A percentile compares a stretch with the other conserved stretches of the same genome.
Evolutionary conservation across 1,140 invertebrate genomes (phyloP).

Genomic region (Eumaeus atala): DNA sequence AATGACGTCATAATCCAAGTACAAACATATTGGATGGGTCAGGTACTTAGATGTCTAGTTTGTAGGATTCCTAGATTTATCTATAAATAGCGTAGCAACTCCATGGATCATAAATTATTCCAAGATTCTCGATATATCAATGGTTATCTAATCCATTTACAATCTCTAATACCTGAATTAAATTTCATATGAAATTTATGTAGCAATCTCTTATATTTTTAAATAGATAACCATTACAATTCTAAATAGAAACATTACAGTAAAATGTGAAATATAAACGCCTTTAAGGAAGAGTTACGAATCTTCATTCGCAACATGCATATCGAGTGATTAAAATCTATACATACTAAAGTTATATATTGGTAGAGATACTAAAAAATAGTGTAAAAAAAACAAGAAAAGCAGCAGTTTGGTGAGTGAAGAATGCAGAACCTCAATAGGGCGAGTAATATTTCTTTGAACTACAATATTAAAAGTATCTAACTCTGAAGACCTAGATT

Average conservation of each 20-base stretch:
- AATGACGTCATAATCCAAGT: background rate
- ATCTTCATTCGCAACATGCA: too few species aligned
- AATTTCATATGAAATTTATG: too few species aligned
- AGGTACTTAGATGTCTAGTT: slow-evolving; percentile 54
- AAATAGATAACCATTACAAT: background rate
- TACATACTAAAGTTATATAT: slow-evolving; percentile 5
- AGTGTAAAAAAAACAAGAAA: slow-evolving; percentile 45
- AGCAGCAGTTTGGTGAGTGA: slow-evolving; percentile 53
- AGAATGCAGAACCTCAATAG: slow-evolving; percentile 55
- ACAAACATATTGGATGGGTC: slow-evolving; percentile 62
- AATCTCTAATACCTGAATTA: too few species aligned
- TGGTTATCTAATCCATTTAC: slow-evolving; percentile 22
- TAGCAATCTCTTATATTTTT: too few species aligned
- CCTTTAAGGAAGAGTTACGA: background rate
- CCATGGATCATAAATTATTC: slow-evolving; percentile 59
- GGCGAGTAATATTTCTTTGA: slow-evolving; percentile 67
- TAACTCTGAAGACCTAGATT: slow-evolving; percentile 57
- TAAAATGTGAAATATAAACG: background rate
- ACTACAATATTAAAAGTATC: slow-evolving; percentile 53
- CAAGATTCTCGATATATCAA: slow-evolving; percentile 43
- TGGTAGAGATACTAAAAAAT: slow-evolving; percentile 17
- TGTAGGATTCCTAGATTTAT: slow-evolving; percentile 42
- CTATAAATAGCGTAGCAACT: slow-evolving; percentile 61
- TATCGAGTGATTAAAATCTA: too few species aligned
- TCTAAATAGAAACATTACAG: slow-evolving; percentile 12